Evolutionary conservation across 2,888 invertebrate genomes (phyloP), one percentile per base, ranked within the genome.

Genomic region (Scaptomyza reducta): DNA sequence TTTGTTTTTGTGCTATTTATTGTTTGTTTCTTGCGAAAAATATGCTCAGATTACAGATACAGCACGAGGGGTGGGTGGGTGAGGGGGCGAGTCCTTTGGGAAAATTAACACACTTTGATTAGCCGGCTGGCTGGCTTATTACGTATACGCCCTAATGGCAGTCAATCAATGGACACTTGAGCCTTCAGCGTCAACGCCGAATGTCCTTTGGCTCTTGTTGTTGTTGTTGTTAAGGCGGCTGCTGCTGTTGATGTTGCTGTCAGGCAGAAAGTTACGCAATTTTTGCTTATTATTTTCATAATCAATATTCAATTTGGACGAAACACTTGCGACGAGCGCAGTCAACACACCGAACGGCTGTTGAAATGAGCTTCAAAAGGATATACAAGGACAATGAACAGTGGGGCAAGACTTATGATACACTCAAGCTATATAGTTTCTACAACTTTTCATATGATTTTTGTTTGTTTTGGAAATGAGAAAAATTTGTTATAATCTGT

Each of bases 241-340:
- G 41, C 22, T 76, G 59, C 13, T 64, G 70, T 25, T 64, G 71
- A 61, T 80, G 64, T 33, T 68, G 74, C 73, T 87, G 86, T 79
- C 86, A 79, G 80, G 88, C 80, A 69, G 61, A 78, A 81, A 82
- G 83, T 87, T 82, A 82, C 86, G 83, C 82, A 87, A 87, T 87
- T 82, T 85, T 85, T 87, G 88, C 87, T 88, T 88, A 85, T 88
- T 88, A 88, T 87, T 87, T 88, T 88, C 88, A 88, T 87, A 85
- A 85, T 88, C 84, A 85, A 85, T 88, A 88, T 85, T 85, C 84
- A 88, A 88, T 88, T 85, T 85, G 79, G 85, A 62, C 80, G 65
- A 87, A 87, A 81, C 87, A 87, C 85, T 81, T 87, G 81, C 40
- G 14, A 38, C 40, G 14, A 38, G 38, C 38, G 67, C 87, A 75